Evolutionary conservation across 92 coral and sea anemone species (phyloP).

Genomic region (Actinernus sp.): DNA sequence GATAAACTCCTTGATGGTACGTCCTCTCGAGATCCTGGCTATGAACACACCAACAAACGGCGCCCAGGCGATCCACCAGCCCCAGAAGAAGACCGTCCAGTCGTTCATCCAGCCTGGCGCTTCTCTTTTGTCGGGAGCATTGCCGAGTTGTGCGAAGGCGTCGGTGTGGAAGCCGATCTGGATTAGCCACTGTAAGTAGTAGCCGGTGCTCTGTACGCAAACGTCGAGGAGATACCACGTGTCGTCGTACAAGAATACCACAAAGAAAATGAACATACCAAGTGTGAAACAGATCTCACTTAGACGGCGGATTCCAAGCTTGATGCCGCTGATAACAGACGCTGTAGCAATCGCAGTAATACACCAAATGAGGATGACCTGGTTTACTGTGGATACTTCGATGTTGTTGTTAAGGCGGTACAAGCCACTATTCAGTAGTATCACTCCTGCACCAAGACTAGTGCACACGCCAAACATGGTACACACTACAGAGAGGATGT

Average conservation of each 20-base stretch:
- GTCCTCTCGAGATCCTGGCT: slow-evolving; percentile 73
- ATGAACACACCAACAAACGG: slow-evolving; percentile 78
- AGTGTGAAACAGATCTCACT: too few relatives aligned
- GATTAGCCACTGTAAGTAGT: slow-evolving; percentile 70
- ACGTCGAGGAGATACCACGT: slow-evolving; percentile 70
- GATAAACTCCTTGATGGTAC: slow-evolving; percentile 73
- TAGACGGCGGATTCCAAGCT: too few relatives aligned
- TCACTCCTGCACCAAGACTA: slow-evolving; percentile 72
- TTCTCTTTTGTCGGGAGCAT: too few relatives aligned
- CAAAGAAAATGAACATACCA: slow-evolving; percentile 68
- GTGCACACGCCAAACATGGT: too few relatives aligned
- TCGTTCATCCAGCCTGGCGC: slow-evolving; percentile 84
- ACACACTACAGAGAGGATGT: too few relatives aligned
- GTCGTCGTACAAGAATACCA: slow-evolving; percentile 52
- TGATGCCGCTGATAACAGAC: slow-evolving; percentile 67
- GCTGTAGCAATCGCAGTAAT: slow-evolving; percentile 71
- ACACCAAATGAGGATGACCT: slow-evolving; percentile 67
- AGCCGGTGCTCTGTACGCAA: slow-evolving; percentile 64
- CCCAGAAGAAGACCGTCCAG: slow-evolving; percentile 81
- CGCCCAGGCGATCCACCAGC: slow-evolving; percentile 82
- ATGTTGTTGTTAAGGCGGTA: slow-evolving; percentile 44
- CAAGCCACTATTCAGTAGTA: slow-evolving; percentile 61
- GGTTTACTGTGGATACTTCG: slow-evolving; percentile 17
- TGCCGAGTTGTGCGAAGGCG: too few relatives aligned
- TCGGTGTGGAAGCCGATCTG: too few relatives aligned